Conservation (phyloP, 2,113 vertebrate genomes). For the Motacilla tschutschensis region DNA sequence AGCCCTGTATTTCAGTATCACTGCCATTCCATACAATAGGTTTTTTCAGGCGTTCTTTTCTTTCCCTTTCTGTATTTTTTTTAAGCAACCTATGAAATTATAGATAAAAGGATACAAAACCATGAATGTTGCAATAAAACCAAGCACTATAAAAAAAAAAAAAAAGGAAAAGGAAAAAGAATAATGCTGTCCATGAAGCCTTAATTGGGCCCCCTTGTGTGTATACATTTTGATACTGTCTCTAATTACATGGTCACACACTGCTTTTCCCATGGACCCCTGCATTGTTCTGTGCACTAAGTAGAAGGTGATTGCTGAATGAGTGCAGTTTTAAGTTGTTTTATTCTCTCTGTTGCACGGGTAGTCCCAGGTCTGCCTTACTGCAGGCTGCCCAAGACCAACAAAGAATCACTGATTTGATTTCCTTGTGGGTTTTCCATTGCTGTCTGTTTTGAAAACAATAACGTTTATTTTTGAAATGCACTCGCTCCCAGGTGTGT, state of each 20-base stretch:
- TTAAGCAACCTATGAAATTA: slow-evolving; percentile 35
- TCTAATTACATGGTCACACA: slow-evolving; percentile 54
- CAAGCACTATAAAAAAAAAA: neutral
- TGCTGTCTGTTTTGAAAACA: neutral
- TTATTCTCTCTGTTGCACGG: neutral
- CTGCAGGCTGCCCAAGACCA: neutral
- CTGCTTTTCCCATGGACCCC: slow-evolving; percentile 46
- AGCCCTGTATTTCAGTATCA: neutral
- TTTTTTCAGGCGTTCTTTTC: slow-evolving; percentile 14
- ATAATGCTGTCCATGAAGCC: neutral
- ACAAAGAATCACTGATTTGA: neutral
- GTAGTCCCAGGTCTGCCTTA: neutral
- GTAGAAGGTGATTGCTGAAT: slow-evolving; percentile 44
- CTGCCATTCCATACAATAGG: neutral
- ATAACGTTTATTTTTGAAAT: accelerated
- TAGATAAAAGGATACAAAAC: slow-evolving; percentile 41
- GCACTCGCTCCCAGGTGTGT: neutral
- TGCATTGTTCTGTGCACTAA: slow-evolving; percentile 18
- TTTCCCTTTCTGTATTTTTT: slow-evolving; percentile 3
- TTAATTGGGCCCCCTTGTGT: slow-evolving; percentile 58
- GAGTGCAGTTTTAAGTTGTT: slow-evolving; percentile 20
- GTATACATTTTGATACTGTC: slow-evolving; percentile 45
- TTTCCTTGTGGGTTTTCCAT: neutral
- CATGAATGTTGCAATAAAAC: neutral
- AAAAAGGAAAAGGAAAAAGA: neutral